These are phyloP conservation scores for Drosophila subobscura DNA, from an alignment of 1,140 invertebrate genomes.

Conservation along the genomic window DNA sequence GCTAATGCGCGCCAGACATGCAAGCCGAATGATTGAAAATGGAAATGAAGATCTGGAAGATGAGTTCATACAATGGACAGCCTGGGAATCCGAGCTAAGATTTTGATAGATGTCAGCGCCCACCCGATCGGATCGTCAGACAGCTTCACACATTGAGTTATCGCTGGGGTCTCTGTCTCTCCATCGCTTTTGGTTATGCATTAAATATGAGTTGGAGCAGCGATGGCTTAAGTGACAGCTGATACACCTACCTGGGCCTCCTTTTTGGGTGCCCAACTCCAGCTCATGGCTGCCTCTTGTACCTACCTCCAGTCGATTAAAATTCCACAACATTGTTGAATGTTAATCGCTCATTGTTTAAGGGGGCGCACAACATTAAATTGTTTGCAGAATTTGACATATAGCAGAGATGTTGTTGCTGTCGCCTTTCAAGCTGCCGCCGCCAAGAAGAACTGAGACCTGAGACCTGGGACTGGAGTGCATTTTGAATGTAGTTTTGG, in stretches of 20 bases:
- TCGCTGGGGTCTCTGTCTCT: conserved; percentile 35
- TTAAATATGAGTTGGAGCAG: conserved; percentile 44
- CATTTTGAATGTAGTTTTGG: conserved; percentile 45
- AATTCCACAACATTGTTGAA: conserved; percentile 74
- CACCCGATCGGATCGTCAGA: conserved; percentile 38
- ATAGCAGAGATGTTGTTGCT: conserved; percentile 45
- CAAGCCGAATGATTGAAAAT: conserved; percentile 18
- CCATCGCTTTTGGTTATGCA: conserved; percentile 42
- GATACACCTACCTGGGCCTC: conserved; percentile 60
- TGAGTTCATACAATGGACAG: conserved; percentile 58
- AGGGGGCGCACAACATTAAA: conserved; percentile 73
- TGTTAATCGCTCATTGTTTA: conserved; percentile 80
- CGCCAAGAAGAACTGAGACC: conserved; percentile 12
- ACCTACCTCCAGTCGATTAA: conserved; percentile 67
- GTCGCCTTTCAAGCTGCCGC: conserved; percentile 64
- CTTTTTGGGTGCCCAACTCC: conserved; percentile 20
- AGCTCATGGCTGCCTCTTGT: neutral
- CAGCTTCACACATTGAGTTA: conserved; percentile 66
- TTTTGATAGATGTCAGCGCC: conserved; percentile 74
- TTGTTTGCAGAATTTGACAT: conserved; percentile 76
- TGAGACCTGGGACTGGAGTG: conserved; percentile 17
- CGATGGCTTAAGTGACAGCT: conserved; percentile 64
- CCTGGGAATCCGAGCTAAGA: conserved; percentile 53
- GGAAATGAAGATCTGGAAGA: conserved; percentile 28
- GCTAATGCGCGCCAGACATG: conserved; percentile 59